Evolutionary conservation across 2,888 invertebrate genomes (phyloP), one percentile per base, ranked within the genome.

Genomic region (Zygaena filipendulae): DNA sequence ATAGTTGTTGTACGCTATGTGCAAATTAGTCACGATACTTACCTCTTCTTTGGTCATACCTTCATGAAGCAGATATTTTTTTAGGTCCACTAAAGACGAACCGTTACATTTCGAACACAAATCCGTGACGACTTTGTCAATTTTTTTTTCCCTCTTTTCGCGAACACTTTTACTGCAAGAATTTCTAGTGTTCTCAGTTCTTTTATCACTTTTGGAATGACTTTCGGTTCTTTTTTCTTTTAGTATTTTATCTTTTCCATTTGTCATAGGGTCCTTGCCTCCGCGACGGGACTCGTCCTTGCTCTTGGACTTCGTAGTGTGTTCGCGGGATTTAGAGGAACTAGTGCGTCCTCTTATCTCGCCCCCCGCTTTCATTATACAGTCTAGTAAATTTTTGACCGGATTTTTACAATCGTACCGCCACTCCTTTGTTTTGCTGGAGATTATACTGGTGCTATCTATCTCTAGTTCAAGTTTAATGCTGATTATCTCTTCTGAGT

Each of bases 351-450:
- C 56, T 33, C 77, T 53, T 13, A 68, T 43, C 41, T 75, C 70
- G 2, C 72, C 79, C 16, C 79, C 79, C 35, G 68, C 67, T 41
- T 53, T 58, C 69, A 77, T 66, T 26, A 79, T 59, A 18, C 69
- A 68, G 29, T 40, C 43, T 47, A 64, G 64, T 40, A 79, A 41
- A 34, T 59, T 55, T 43, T 71, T 64, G 25, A 71, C 48, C 2
- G 79, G 79, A 37, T 66, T 74, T 40, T 62, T 58, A 23, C 77
- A 60, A 48, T 77, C 77, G 67, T 74, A 77, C 43, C 66, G 72
- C 3, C 77, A 53, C 39, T 66, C 66, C 35, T 60, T 63, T 9
- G 72, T 67, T 38, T 72, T 71, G 2, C 72, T 58, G 31, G 50
- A 64, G 27, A 63, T 67, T 37, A 57, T 57, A 24, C 63, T 57